A percentile compares a stretch with the other conserved stretches of the same genome.
Evolutionary conservation across 2,888 invertebrate species (phyloP).

Genomic region (Caenorhabditis afra): DNA sequence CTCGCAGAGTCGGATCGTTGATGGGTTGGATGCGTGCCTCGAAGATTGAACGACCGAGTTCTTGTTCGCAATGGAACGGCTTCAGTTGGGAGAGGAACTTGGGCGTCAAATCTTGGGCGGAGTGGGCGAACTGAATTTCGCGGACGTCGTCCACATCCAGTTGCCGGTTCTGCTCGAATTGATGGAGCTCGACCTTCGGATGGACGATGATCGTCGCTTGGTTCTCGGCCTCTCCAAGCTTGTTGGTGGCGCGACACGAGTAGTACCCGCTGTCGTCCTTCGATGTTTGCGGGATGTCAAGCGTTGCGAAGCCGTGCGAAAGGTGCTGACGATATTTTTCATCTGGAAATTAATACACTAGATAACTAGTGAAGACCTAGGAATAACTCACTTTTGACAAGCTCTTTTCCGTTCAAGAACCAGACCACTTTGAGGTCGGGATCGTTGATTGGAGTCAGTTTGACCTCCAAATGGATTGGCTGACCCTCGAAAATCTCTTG

Average conservation of each 20-base stretch:
- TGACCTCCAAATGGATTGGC: constrained; percentile 93
- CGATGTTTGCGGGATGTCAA: constrained; percentile 86
- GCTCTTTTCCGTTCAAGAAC: constrained; percentile 89
- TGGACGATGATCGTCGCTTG: constrained; percentile 76
- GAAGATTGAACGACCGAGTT: constrained; percentile 91
- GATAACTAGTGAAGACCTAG: neutral
- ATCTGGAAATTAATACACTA: constrained; percentile 81
- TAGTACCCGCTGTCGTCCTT: constrained; percentile 92
- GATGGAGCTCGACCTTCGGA: constrained; percentile 66
- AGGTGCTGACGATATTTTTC: constrained; percentile 82
- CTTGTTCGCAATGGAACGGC: constrained; percentile 76
- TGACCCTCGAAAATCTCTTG: constrained; percentile 95
- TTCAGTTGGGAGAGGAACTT: constrained; percentile 71
- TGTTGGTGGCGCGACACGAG: constrained; percentile 93
- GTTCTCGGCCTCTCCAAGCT: constrained; percentile 96
- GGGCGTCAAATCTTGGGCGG: constrained; percentile 66
- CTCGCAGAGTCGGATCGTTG: constrained; percentile 90
- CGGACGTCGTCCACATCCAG: constrained; percentile 79
- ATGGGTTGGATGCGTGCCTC: constrained; percentile 94
- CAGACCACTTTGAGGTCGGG: constrained; percentile 94
- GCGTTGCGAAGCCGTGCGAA: constrained; percentile 96
- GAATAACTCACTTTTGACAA: constrained; percentile 58
- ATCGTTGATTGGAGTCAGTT: constrained; percentile 94
- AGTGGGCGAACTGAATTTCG: constrained; percentile 73
- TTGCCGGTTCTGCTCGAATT: constrained; percentile 65